A percentile compares a stretch with the other conserved stretches of the same genome.
Conservation (phyloP, 2,888 invertebrate genomes). For the Drosophila helvetica region DNA sequence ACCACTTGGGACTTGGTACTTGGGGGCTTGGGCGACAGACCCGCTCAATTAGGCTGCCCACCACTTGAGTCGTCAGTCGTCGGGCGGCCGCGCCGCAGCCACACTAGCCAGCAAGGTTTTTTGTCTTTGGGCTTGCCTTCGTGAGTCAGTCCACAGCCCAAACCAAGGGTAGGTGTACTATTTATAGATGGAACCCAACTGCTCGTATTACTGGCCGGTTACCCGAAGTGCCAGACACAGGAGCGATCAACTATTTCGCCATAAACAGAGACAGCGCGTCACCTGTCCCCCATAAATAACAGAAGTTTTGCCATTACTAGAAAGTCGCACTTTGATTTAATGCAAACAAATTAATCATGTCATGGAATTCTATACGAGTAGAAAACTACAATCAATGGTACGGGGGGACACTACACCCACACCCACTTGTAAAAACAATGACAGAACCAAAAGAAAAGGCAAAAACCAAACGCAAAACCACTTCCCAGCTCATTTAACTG, state of each 20-base stretch:
- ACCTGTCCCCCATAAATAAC: conserved; percentile 26
- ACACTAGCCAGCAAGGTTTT: conserved; percentile 38
- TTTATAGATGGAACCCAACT: conserved; percentile 19
- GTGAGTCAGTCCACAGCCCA: conserved; percentile 40
- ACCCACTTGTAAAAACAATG: conserved; percentile 32
- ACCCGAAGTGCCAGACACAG: conserved; percentile 53
- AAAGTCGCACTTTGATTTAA: conserved; percentile 24
- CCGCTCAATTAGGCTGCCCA: conserved; percentile 76
- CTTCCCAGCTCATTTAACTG: conserved; percentile 49
- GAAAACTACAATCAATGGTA: background rate
- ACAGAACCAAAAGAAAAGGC: conserved; percentile 9
- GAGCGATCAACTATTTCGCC: conserved; percentile 50
- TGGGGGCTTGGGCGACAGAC: conserved; percentile 49
- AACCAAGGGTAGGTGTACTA: conserved; percentile 8
- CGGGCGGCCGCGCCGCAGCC: conserved; percentile 7
- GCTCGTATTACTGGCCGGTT: conserved; percentile 38
- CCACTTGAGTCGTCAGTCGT: conserved; percentile 49
- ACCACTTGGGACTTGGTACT: conserved; percentile 47
- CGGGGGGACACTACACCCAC: too few species aligned
- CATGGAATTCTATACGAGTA: background rate
- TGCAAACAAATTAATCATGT: conserved; percentile 28
- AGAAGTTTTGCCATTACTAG: conserved; percentile 23
- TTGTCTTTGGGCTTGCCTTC: conserved; percentile 49
- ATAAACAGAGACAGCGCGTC: conserved; percentile 14
- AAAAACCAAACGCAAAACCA: conserved; percentile 18